Evolutionary conservation across 2,888 invertebrate species (phyloP), one percentile per base, ranked within the genome.

Genomic region (Macaria liturata): DNA sequence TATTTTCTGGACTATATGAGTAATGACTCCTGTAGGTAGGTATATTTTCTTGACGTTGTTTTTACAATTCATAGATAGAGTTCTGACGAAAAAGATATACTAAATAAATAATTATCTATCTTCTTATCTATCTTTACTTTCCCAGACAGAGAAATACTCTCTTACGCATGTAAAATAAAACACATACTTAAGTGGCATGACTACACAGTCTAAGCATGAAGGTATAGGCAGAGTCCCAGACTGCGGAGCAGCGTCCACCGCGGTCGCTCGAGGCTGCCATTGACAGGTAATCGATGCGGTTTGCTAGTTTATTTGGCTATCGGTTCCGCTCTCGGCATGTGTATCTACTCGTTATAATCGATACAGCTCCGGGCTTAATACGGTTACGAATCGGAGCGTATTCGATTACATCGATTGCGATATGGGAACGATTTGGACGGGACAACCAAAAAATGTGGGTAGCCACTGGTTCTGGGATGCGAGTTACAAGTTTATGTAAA

Each of bases 231-330:
- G 57, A 68, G 66, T 66, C 70, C 71, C 42, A 42, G 42, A 66
- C 74, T 72, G 67, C 73, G 75, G 77, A 70, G 75, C 76, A 70
- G 69, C 74, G 76, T 70, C 75, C 76, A 71, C 69, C 78, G 80
- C 81, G 88, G 90, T 86, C 87, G 69, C 65, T 64, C 66, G 75
- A 77, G 82, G 74, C 88, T 91, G 91, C 79, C 80, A 75, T 67
- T 91, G 91, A 88, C 91, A 91, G 90, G 84, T 89, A 91, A 91
- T 91, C 91, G 90, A 91, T 91, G 86, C 77, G 84, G 84, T 82
- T 82, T 83, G 83, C 87, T 89, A 89, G 89, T 90, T 90, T 90
- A 91, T 91, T 90, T 88, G 88, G 90, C 89, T 88, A 90, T 89
- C 86, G 86, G 86, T 81, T 84, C 82, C 83, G 82, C 76, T 80